phyloP scores from a whole-genome alignment of 2,888 invertebrate genomes.

The Hypsopygia costalis region DNA sequence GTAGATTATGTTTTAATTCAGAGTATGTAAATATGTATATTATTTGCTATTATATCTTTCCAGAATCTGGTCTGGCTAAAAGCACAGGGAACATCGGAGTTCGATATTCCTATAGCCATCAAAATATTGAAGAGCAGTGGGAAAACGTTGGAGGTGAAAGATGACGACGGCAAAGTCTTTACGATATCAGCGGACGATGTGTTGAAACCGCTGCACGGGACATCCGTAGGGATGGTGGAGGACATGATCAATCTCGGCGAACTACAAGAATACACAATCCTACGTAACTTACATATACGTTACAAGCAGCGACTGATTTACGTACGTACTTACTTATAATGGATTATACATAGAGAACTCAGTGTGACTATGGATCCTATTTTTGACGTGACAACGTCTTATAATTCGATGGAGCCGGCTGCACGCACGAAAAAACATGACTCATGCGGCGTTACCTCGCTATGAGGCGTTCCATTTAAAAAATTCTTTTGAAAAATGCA shows the following conservation, averaged over 20 bases:
- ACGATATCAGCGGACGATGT: constrained; percentile 81
- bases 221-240: constrained; percentile 91
- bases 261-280: constrained; percentile 95
- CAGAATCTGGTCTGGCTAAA: constrained; percentile 94
- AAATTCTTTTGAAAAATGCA: no score
- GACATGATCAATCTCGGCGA: constrained; percentile 98
- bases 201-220: constrained; percentile 86
- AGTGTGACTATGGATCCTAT: no score
- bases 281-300: constrained; percentile 93
- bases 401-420: no score
- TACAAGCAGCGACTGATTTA: constrained; percentile 95
- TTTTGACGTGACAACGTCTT: no score
- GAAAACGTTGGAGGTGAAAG: constrained; percentile 87
- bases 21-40: no score
- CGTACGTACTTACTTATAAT: constrained; percentile 84
- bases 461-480: no score
- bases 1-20: no score
- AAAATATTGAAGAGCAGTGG: constrained; percentile 89
- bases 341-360: no score
- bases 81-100: constrained; percentile 85
- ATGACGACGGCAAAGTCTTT: constrained; percentile 91
- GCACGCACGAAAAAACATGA: no score
- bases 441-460: no score
- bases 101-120: constrained; percentile 92
- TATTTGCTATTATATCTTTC: constrained; percentile 16